phyloP scores from a whole-genome alignment of 2,888 invertebrate genomes.

The Reticulitermes lucifugus region DNA sequence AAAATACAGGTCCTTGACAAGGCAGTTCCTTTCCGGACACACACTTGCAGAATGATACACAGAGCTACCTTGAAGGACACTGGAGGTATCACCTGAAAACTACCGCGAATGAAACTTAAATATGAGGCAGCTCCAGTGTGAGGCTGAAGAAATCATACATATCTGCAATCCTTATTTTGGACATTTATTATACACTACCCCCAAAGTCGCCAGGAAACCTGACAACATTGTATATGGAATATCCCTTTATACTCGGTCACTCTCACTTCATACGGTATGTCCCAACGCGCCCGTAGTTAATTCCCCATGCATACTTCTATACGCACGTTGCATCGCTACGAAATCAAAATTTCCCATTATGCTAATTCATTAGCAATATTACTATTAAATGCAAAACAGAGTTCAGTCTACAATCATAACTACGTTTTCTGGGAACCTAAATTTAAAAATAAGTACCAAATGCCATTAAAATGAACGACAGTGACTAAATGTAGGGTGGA shows the following conservation, averaged over 20 bases:
- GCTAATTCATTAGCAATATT: too few species aligned
- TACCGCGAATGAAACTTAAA: neutral
- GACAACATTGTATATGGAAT: slow-evolving; percentile 23
- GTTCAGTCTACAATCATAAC: too few species aligned
- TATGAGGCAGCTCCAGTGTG: neutral
- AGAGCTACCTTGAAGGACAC: neutral
- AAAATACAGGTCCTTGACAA: too few species aligned
- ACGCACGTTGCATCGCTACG: neutral
- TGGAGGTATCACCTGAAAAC: neutral
- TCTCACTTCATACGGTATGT: slow-evolving; percentile 22
- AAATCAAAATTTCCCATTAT: neutral
- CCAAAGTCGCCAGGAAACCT: slow-evolving; percentile 24
- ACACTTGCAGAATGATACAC: too few species aligned
- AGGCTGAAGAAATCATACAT: neutral
- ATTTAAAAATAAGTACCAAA: neutral
- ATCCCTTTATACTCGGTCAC: slow-evolving; percentile 15
- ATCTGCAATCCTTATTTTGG: slow-evolving; percentile 10
- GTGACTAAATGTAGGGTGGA: neutral
- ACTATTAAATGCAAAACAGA: too few species aligned
- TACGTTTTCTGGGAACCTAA: too few species aligned
- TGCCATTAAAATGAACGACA: neutral
- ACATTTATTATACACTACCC: neutral
- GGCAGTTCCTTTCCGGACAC: too few species aligned
- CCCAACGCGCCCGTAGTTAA: neutral
- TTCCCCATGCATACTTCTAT: neutral